Evolutionary conservation across 2,113 vertebrate genomes (phyloP), one percentile per base, ranked within the genome.

Genomic region (Murina feae): DNA sequence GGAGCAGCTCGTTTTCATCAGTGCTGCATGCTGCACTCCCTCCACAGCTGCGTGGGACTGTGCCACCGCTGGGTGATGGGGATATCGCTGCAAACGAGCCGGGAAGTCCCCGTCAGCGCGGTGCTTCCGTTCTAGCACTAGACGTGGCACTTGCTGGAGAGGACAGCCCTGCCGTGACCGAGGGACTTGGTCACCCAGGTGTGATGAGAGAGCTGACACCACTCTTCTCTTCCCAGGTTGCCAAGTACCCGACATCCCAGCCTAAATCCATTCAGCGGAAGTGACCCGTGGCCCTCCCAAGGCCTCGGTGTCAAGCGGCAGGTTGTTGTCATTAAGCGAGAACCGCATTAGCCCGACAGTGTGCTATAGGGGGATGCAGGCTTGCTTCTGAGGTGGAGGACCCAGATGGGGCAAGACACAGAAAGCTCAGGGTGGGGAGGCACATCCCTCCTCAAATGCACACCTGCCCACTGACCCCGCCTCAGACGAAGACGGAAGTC

Each of bases 301-400:
- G 71, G 63, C 49, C 20, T 58, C 11, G 0, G 39, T 16, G 20
- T 35, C 84, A 75, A 49, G 47, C 4, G 2, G 49, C 63, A 81
- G 55, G 9, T 10, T 0, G 0, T n/a, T 13, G 23, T 5, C 47
- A 32, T 9, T 32, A 14, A 42, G 72, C 1, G 16, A 68, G 55
- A 71, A 30, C 32, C 4, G 20, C 2, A 0, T 32, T 2, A 32
- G 30, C 7, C 25, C 18, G 21, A 28, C 8, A 13, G 12, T 6
- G 8, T 53, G 9, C n/a, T 5, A 1, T 17, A 80, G 4, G 9
- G 23, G 23, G 28, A 53, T 5, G 37, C 39, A 55, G n/a, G 25
- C 7, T 6, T 4, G 0, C 16, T 55, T 88, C 66, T 51, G 5
- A 89, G 47, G 28, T 21, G n/a, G 17, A 89, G 13, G 55, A n/a